Evolutionary conservation across 2,888 invertebrate species (phyloP), one percentile per base, ranked within the genome.

Genomic region (Cylloceria caligata): DNA sequence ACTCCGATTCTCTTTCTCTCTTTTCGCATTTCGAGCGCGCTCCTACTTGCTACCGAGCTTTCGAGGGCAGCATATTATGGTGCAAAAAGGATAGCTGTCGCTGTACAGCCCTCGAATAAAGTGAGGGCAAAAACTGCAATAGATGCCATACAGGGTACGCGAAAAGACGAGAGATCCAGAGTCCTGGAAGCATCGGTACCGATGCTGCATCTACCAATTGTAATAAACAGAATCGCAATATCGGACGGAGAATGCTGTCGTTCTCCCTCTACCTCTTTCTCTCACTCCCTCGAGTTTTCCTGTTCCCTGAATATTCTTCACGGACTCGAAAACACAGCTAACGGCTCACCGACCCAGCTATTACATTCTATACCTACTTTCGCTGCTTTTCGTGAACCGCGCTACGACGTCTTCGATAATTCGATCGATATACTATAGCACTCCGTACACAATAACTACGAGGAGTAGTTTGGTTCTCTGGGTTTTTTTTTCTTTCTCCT

Each of bases 211-310:
- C 73, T 86, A 84, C 82, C 81, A 80, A 84, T 84, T 83, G 85
- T 86, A 88, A 88, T 87, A 87, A 87, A 87, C 72, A 82, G 77
- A 81, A 83, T 68, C 57, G n/a, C 68, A 49, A 52, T 39, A 36
- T 67, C 21, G 75, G 27, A 27, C 52, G 49, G 42, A n/a, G n/a
- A 19, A 62, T 27, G 39, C 39, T 47, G 34, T 57, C 57, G n/a
- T 62, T 39, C 45, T 42, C 45, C n/a, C 64, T 71, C 65, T 64
- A 39, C 13, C n/a, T 39, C 19, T 1, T 45, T 16, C 45, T 45
- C 27, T 39, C 24, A 0, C 45, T 55, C 47, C 34, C 52, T 9
- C 11, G 55, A n/a, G n/a, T 65, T 69, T 69, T n/a, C n/a, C 27
- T 16, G 36, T 3, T 55, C 24, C n/a, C 39, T n/a, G n/a, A 27